Percentiles rank a stretch among this genome's conserved stretches.
These are phyloP conservation scores for Triops cancriformis DNA, from an alignment of 1,140 invertebrate species.

Conservation along the genomic window DNA sequence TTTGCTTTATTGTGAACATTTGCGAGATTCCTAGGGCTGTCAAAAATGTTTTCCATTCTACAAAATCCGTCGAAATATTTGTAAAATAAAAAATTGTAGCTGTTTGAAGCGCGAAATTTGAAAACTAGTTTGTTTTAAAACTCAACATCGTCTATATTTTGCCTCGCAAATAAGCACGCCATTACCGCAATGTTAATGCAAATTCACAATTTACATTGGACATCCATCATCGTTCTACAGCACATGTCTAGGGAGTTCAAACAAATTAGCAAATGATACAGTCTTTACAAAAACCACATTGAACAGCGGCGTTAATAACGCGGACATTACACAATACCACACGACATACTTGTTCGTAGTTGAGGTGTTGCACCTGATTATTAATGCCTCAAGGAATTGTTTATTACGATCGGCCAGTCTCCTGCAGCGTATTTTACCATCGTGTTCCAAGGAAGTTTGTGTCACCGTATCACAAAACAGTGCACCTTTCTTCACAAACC, in stretches of 20 bases:
- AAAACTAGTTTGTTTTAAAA: neutral
- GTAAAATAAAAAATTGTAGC: too few relatives aligned
- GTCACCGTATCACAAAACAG: neutral
- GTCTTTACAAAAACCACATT: neutral
- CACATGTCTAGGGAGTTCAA: neutral
- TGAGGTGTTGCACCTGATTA: conserved; percentile 10
- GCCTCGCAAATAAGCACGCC: neutral
- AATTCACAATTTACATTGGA: neutral
- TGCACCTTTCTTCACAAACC: neutral
- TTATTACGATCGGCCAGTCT: neutral
- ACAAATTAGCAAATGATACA: neutral
- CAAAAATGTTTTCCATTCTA: neutral
- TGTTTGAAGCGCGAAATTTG: too few relatives aligned
- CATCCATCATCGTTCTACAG: neutral
- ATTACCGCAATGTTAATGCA: neutral
- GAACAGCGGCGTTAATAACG: neutral
- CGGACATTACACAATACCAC: neutral
- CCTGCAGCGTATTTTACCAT: neutral
- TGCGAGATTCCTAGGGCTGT: neutral
- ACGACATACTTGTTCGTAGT: conserved; percentile 2
- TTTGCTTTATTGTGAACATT: neutral
- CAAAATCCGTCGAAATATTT: too few relatives aligned
- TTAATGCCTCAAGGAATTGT: conserved; percentile 7
- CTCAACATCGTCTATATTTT: neutral
- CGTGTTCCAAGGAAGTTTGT: neutral